Percentiles rank a stretch among this genome's conserved stretches.
phyloP scores from a whole-genome alignment of 2,113 vertebrate genomes.

The Gracilinanus agilis region DNA sequence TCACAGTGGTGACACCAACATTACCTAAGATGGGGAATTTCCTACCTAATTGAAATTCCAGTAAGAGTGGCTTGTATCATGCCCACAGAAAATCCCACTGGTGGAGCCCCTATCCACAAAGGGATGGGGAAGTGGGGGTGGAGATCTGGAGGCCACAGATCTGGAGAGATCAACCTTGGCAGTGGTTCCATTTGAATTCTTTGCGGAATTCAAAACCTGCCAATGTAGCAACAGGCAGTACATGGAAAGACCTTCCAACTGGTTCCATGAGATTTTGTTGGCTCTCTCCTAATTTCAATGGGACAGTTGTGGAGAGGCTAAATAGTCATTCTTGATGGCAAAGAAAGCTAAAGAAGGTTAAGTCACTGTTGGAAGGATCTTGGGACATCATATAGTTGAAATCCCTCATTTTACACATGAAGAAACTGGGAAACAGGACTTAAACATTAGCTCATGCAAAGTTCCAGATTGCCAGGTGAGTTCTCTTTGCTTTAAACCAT shows the following conservation, averaged over 20 bases:
- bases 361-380: not conserved
- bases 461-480: not conserved
- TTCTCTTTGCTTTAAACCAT: not conserved
- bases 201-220: not conserved
- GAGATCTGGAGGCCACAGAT: not conserved
- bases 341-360: not conserved
- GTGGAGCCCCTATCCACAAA: accelerated
- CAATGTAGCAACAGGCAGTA: accelerated
- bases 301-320: not conserved
- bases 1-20: not conserved
- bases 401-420: not conserved
- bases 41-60: accelerated
- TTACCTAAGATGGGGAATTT: not conserved
- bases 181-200: not conserved
- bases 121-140: too few relatives aligned
- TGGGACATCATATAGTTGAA: not conserved
- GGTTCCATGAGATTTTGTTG: not conserved
- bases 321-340: not conserved
- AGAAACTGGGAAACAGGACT: not conserved
- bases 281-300: not conserved
- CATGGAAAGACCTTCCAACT: too few relatives aligned
- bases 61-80: too few relatives aligned
- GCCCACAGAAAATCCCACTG: not conserved
- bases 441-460: not conserved
- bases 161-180: not conserved